Evolutionary conservation across 2,797 vertebrate genomes (phyloP), one percentile per base, ranked within the genome.

Genomic region (Neosilurus hyrtlii): DNA sequence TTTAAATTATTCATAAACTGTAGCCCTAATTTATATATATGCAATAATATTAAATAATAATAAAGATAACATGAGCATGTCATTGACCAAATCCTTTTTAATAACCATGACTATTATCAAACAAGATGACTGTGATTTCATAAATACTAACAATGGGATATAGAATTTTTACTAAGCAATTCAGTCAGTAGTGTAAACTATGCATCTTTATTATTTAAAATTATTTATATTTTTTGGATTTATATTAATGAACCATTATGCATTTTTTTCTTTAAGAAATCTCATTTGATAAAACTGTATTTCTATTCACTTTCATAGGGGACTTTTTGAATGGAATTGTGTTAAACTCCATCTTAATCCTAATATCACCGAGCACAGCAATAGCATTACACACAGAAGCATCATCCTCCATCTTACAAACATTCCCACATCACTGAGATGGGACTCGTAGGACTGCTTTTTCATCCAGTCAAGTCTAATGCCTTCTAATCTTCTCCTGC

Each of bases 401-500:
- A 82, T 79, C 80, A 84, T 61, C 75, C 57, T 75, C 62, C 52
- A 68, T 73, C 66, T 72, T 80, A 61, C 43, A 81, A 37, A 15
- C 63, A 79, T 79, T 81, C 73, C 76, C 70, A 75, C 78, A 83
- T 84, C 78, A 80, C 73, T 57, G 66, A 79, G 86, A 84, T 86
- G 80, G 68, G 80, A 87, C 84, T 84, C 83, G 82, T 87, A 81
- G 82, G 54, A 87, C 82, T 75, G 82, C 83, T 82, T 86, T 82
- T 82, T 83, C 80, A 85, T 63, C 67, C 86, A 86, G 83, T 87
- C 85, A 79, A 87, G 71, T 85, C 82, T 77, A 87, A 86, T 86
- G 83, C 85, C 81, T 86, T 88, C 85, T 83, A 87, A 87, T 88
- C 82, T 88, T 79, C 51, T 56, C 73, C 83, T 90, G 88, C 83